phyloP scores from a whole-genome alignment of 2,888 invertebrate species.

The Cabera pusaria region DNA sequence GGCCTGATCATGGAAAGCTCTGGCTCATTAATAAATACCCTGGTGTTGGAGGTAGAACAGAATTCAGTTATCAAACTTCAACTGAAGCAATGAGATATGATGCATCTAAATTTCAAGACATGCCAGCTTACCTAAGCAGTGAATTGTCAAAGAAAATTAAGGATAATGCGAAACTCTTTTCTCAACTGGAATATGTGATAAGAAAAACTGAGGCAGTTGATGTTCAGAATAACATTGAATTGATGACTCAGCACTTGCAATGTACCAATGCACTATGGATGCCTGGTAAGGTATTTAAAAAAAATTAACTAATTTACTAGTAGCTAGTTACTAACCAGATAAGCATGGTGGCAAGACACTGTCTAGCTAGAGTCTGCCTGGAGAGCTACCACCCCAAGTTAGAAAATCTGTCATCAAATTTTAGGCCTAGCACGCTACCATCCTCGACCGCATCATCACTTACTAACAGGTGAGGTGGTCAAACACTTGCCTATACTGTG shows the following conservation, averaged over 20 bases:
- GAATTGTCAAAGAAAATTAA: constrained; percentile 12
- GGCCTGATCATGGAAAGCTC: constrained; percentile 4
- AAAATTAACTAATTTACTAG: too few species aligned
- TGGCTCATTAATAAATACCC: constrained; percentile 6
- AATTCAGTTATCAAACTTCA: background rate
- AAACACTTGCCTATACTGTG: too few species aligned
- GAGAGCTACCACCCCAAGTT: too few species aligned
- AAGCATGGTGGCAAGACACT: too few species aligned
- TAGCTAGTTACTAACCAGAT: too few species aligned
- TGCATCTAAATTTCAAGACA: background rate
- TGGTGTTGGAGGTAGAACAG: background rate
- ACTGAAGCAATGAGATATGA: background rate
- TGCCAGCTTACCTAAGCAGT: background rate
- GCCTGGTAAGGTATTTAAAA: too few species aligned
- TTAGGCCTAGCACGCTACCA: too few species aligned
- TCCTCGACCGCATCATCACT: too few species aligned
- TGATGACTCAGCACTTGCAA: constrained; percentile 15
- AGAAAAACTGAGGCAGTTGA: constrained; percentile 15
- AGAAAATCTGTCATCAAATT: too few species aligned
- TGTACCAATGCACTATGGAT: constrained; percentile 6
- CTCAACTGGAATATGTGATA: constrained; percentile 15
- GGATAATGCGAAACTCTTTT: constrained; percentile 10
- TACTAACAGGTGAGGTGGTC: too few species aligned
- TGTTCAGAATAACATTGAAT: constrained; percentile 11
- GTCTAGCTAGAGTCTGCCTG: too few species aligned